Conservation (phyloP, 2,113 vertebrate species). For the Rhinolophus ferrumequinum region DNA sequence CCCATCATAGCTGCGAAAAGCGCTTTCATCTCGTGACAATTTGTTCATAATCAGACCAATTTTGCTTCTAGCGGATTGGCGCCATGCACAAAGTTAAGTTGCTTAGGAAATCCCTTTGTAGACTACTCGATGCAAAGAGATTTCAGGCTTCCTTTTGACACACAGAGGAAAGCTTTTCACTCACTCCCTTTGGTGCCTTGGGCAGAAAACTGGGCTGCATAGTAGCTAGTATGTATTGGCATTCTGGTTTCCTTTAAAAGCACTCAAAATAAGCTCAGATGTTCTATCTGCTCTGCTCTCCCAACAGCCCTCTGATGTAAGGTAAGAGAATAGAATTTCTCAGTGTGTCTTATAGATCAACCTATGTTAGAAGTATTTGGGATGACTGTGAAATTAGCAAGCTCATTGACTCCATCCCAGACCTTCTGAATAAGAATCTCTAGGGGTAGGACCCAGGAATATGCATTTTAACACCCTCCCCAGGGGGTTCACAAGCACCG, state of each 20-base stretch:
- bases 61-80: slow-evolving; percentile 58
- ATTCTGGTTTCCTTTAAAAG: slow-evolving; percentile 26
- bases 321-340: slow-evolving; percentile 20
- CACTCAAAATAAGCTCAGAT: not conserved
- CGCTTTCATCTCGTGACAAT: slow-evolving; percentile 32
- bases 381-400: not conserved
- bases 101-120: slow-evolving; percentile 57
- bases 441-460: not conserved
- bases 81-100: not conserved
- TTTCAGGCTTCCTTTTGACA: not conserved
- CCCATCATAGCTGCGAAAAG: not conserved
- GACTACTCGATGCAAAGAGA: not conserved
- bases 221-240: not conserved
- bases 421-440: not conserved
- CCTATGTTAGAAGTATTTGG: not conserved
- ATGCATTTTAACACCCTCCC: not conserved
- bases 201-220: not conserved
- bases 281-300: not conserved
- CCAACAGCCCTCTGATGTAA: not conserved
- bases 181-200: not conserved
- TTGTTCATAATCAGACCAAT: slow-evolving; percentile 49
- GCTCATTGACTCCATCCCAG: not conserved
- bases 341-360: not conserved
- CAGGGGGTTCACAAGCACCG: not conserved
- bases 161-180: not conserved